A percentile compares a stretch with the other conserved stretches of the same genome.
These are phyloP conservation scores for Falco punctatus DNA, from an alignment of 2,113 vertebrate species.

Conservation along the genomic window DNA sequence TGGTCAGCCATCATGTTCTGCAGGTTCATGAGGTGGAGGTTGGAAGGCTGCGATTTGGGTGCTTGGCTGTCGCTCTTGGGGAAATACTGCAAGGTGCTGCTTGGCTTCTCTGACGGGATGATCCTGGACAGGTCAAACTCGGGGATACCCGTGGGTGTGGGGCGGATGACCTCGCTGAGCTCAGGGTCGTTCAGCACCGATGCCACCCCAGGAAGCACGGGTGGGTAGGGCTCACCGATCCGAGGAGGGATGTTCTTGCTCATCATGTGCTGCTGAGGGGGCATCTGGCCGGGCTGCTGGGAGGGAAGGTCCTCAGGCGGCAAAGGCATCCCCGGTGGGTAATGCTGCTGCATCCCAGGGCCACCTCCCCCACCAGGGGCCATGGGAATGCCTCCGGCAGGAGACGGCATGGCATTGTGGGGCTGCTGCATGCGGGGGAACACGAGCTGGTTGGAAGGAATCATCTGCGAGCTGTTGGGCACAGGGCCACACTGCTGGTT, in stretches of 20 bases:
- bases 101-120: slow-evolving; percentile 98
- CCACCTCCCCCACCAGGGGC: slow-evolving; percentile 48
- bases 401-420: slow-evolving; percentile 74
- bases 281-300: slow-evolving; percentile 79
- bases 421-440: slow-evolving; percentile 84
- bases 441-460: slow-evolving; percentile 83
- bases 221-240: slow-evolving; percentile 76
- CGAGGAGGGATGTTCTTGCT: slow-evolving; percentile 84
- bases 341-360: slow-evolving; percentile 78
- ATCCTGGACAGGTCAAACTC: slow-evolving; percentile 97
- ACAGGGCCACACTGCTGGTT: slow-evolving; percentile 76
- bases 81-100: slow-evolving; percentile 98
- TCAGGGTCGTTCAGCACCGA: slow-evolving; percentile 89
- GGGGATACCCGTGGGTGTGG: slow-evolving; percentile 90
- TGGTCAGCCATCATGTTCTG: slow-evolving; percentile 99
- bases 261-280: slow-evolving; percentile 81
- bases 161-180: slow-evolving; percentile 94
- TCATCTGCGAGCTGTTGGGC: slow-evolving; percentile 86
- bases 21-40: slow-evolving; percentile 94
- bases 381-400: slow-evolving; percentile 47
- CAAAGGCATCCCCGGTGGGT: slow-evolving; percentile 77
- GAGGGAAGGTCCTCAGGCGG: slow-evolving; percentile 82
- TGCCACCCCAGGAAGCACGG: slow-evolving; percentile 78
- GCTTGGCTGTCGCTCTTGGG: slow-evolving; percentile 86
- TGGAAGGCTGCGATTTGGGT: slow-evolving; percentile 84